These are phyloP conservation scores for Athalia rosae DNA, from an alignment of 2,888 invertebrate genomes.

Conservation along the genomic window DNA sequence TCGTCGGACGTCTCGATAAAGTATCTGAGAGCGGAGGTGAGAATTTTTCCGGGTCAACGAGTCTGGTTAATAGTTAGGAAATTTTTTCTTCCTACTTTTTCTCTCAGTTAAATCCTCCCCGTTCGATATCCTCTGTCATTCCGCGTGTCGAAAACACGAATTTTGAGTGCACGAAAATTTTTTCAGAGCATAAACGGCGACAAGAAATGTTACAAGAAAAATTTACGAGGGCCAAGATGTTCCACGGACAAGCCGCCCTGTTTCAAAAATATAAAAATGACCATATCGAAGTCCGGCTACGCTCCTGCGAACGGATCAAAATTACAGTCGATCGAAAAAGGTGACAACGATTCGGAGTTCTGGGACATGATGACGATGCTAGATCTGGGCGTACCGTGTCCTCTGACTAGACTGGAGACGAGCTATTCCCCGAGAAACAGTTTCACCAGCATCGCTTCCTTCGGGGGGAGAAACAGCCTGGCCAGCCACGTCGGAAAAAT, in stretches of 20 bases:
- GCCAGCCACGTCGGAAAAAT: neutral
- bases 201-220: conserved; percentile 28
- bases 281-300: conserved; percentile 33
- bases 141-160: neutral
- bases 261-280: conserved; percentile 30
- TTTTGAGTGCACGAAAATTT: too few species aligned
- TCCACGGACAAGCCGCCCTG: neutral
- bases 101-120: too few species aligned
- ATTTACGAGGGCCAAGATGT: conserved; percentile 18
- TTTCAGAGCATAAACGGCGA: conserved; percentile 28
- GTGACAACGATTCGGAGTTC: conserved; percentile 22
- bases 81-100: neutral
- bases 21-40: conserved; percentile 22
- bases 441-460: neutral
- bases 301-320: neutral
- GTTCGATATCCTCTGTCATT: neutral
- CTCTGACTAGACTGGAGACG: conserved; percentile 8
- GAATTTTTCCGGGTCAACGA: neutral
- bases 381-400: conserved; percentile 1
- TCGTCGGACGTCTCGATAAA: conserved; percentile 33
- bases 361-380: conserved; percentile 40
- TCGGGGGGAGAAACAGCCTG: neutral
- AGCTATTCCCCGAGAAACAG: neutral
- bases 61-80: too few species aligned
- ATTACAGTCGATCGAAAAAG: neutral